Base-by-base conservation (phyloP, 2,888 invertebrate genomes). In the Sisyra terminalis region DNA sequence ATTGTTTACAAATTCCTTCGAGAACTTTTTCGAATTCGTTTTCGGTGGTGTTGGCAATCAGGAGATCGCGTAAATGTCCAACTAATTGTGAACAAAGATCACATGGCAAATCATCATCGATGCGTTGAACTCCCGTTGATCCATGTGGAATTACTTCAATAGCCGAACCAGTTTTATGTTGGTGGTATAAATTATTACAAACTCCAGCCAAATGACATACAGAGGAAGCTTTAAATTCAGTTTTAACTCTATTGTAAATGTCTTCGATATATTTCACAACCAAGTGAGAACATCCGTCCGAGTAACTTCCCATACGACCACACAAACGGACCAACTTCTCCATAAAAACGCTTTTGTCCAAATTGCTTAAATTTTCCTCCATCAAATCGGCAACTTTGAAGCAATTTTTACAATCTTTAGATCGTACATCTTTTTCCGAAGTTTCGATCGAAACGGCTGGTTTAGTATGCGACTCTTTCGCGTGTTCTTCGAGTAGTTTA, bases 31-130 rank as follows among this genome's bases (percentile, higher is more conserved):
- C 73, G 63, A 90, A 90, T 63, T 90, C 86, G 0, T 64, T 52
- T 59, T 84, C 82, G 0, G 92, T 88, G 0, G 89, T 87, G 57
- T 90, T 88, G 13, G 89, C 79, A 18, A 85, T 69, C 16, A 92
- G 60, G 5, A 87, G 67, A 55, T 89, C 84, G 46, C 78, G 75
- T 49, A 89, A 65, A 60, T 90, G 88, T 15, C 66, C 64, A 0
- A 89, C 79, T 40, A 92, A 62, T 57, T 87, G 84, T 52, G 85
- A 77, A 60, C 90, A 92, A 44, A 92, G 69, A 52, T 88, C 82
- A 57, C 92, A 90, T 1, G 87, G 78, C 41, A 85, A 68, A 54
- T 79, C 76, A 50, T 76, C 74, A 31, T 57, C 60, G n/a, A 72
- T 55, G 35, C 65, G 62, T 11, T 71, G 64, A 53, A 67, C 63